Evolutionary conservation across 2,113 vertebrate species (phyloP), one percentile per base, ranked within the genome.

Genomic region (Collichthys lucidus): DNA sequence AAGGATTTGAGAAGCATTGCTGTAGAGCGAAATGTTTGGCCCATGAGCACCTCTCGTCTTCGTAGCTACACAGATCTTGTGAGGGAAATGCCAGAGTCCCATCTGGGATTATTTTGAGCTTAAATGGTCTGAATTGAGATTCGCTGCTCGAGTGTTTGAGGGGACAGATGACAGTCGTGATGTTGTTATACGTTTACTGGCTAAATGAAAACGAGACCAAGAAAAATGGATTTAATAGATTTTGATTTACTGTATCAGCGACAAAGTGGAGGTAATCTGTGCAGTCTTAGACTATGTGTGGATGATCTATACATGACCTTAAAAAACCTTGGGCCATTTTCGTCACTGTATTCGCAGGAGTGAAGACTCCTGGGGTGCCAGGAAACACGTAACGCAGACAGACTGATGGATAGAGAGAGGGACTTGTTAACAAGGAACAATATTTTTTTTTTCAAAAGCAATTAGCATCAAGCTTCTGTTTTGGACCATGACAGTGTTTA

Each of bases 61-160:
- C 63, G 26, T 29, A 64, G 57, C 24, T 53, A 67, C 78, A 55
- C 78, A 55, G 49, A 50, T 65, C 65, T 63, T 76, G 53, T 77
- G 70, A 52, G 31, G 67, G 69, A 74, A 87, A 82, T 82, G 63
- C 63, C 70, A 77, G 19, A 69, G 68, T 90, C 82, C 84, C 90
- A 86, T 90, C 79, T 88, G 90, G 86, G 87, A 91, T 83, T 81
- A 91, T 88, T 88, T 59, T 67, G 68, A 83, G 59, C 50, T 83
- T 83, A 83, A 88, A 86, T 66, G 60, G 77, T 80, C 71, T 85
- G 71, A 82, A 68, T 82, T 85, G 79, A 81, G 70, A 79, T 77
- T 77, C n/a, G 52, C 76, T 83, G 82, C 75, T 4, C 49, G 49
- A 65, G 60, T 67, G 47, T 77, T 73, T 69, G 35, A 82, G 74